Base-by-base conservation (phyloP, 2,888 invertebrate species). In the Drosophila flavopinicola region DNA sequence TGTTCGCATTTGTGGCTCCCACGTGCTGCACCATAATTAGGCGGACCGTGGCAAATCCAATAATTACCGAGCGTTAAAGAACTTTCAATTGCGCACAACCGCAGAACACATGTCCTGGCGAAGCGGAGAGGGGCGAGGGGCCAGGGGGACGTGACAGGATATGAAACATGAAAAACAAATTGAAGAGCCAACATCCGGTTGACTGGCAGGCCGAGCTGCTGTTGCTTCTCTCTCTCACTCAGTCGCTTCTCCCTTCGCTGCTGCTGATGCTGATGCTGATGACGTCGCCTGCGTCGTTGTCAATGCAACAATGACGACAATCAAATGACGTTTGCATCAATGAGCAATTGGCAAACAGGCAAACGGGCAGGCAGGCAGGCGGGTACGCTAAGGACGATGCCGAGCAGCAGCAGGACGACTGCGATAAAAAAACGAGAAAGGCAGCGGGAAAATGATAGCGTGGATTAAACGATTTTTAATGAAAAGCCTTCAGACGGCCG, bases 241-340 rank as follows among this genome's bases (percentile, higher is more conserved):
- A 3, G 11, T 41, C n/a, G 53, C 38, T 35, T 11, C n/a, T 6
- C 25, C 41, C 10, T 1, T 25, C 23, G 35, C 27, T 37, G 33
- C 45, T 39, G 67, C 47, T 44, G 54, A 30, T 45, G 48, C 38
- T 44, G 56, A 45, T 38, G 76, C 39, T 47, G 74, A 42, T 65
- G 85, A 61, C 48, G 60, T 35, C 37, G 44, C 33, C 45, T 44
- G 38, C 42, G 79, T 76, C 63, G 85, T 80, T 77, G 76, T 85
- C 86, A 85, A 75, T 78, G 86, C 87, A 78, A 86, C 78, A 86
- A 86, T 80, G 79, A 89, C 88, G 89, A 89, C 87, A 87, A 87
- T 88, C 88, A 89, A 88, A 87, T 87, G 88, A 89, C 88, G 89
- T 88, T 87, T 87, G 88, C 88, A 85, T 85, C 88, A 85, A 85